Evolutionary conservation across 2,888 invertebrate genomes (phyloP).

Genomic region (Dicycla oo): DNA sequence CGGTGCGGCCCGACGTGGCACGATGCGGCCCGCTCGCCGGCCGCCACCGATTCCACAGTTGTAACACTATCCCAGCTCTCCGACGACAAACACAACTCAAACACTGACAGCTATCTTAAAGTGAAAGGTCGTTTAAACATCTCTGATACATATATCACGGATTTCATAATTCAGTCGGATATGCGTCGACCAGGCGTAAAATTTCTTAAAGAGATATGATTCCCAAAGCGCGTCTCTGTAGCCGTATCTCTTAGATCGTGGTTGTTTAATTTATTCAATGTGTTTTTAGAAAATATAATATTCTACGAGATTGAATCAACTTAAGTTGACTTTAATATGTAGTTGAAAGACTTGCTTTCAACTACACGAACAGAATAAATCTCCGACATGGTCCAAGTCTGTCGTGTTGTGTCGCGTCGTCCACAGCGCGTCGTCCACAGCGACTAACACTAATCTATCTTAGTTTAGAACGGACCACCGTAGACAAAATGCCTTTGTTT

Average conservation of each 20-base stretch:
- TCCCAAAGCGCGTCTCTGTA: constrained; percentile 45
- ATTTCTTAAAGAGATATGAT: constrained; percentile 60
- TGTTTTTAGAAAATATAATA: constrained; percentile 52
- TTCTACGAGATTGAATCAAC: constrained; percentile 48
- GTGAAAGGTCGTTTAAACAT: constrained; percentile 68
- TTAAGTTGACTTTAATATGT: constrained; percentile 56
- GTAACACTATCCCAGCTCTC: constrained; percentile 81
- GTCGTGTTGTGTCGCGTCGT: constrained; percentile 75
- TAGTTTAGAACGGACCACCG: constrained; percentile 80
- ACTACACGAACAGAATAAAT: constrained; percentile 73
- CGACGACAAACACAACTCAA: constrained; percentile 76
- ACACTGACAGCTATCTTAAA: constrained; percentile 82
- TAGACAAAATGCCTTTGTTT: constrained; percentile 81
- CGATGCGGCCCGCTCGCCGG: constrained; percentile 52
- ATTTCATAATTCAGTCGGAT: constrained; percentile 64
- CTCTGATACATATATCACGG: constrained; percentile 71
- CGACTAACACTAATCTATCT: constrained; percentile 83
- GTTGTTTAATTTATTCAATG: constrained; percentile 57
- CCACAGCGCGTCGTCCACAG: constrained; percentile 73
- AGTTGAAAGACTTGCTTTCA: constrained; percentile 67
- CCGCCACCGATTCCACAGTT: constrained; percentile 59
- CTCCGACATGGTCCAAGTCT: constrained; percentile 72
- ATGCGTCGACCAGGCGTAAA: constrained; percentile 56
- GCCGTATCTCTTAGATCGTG: constrained; percentile 55
- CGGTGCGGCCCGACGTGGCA: constrained; percentile 49